A percentile compares a stretch with the other conserved stretches of the same genome.
phyloP scores from a whole-genome alignment of 2,797 vertebrate species.

The Gambelia wislizenii region DNA sequence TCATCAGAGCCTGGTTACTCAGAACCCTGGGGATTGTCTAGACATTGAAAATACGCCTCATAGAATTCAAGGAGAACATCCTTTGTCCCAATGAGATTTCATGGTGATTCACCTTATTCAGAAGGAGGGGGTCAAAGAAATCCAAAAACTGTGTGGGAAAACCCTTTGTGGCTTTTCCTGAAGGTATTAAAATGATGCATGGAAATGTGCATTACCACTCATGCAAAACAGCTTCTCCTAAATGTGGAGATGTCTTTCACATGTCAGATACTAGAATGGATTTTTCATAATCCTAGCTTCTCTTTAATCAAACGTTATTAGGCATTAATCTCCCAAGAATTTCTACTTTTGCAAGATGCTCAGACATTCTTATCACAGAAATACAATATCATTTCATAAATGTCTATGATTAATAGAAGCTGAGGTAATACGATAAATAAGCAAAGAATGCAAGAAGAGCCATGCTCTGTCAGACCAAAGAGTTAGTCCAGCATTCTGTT shows the following conservation, averaged over 20 bases:
- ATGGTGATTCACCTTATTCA: no score
- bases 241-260: not conserved
- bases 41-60: no score
- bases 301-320: constrained; percentile 37
- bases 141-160: no score
- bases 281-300: not conserved
- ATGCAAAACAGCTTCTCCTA: not conserved
- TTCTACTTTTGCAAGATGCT: constrained; percentile 6
- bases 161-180: no score
- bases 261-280: not conserved
- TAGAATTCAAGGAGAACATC: no score
- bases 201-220: no score
- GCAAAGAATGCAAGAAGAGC: not conserved
- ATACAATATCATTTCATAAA: constrained; percentile 14
- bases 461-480: not conserved
- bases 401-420: constrained; percentile 17
- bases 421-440: not conserved
- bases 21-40: not conserved
- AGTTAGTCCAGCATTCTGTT: not conserved
- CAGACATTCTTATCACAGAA: not conserved
- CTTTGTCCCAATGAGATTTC: no score
- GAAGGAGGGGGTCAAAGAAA: no score
- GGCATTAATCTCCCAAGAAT: constrained; percentile 22
- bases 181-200: no score
- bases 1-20: not conserved